Evolutionary conservation across 2,888 invertebrate species (phyloP), one percentile per base, ranked within the genome.

Genomic region (Trichogramma evanescens): DNA sequence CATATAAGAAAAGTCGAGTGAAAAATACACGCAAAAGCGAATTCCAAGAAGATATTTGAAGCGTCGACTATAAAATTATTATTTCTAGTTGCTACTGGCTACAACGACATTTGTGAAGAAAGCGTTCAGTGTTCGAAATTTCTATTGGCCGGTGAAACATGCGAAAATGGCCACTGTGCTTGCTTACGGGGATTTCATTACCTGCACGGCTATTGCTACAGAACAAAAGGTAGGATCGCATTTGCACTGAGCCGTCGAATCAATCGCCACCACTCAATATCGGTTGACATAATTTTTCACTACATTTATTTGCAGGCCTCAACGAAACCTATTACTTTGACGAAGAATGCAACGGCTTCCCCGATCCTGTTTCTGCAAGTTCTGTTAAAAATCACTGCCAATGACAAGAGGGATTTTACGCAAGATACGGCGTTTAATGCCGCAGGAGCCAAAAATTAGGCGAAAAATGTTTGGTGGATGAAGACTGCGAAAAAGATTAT

Each of bases 101-200:
- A 69, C 13, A 68, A 65, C 2, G 70, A 69, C 26, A 4, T 38
- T 7, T 74, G 72, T 60, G 61, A 64, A 8, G 73, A 74, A 53
- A 66, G 68, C 8, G 41, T 65, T 6, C 73, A 73, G 57, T 74
- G 74, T 54, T 69, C 70, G 3, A 54, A 58, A 54, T 68, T 68
- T 61, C 65, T 74, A 49, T 57, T 58, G 4, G 58, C 53, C 5
- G 73, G 73, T 56, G 72, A 64, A 41, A 58, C 45, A 44, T 74
- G 73, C 56, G 48, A 59, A 4, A 51, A 67, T n/a, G 59, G 64
- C 26, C 46, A n/a, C 10, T 74, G 74, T 58, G 58, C 41, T 3
- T 74, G 73, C 58, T 51, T 50, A 8, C 50, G 64, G 6, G 70
- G 71, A 46, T 74, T 69, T 58, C 71, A 74, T 58, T 74, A 74